Conservation (phyloP, 2,797 vertebrate species). For the Trachops cirrhosus region DNA sequence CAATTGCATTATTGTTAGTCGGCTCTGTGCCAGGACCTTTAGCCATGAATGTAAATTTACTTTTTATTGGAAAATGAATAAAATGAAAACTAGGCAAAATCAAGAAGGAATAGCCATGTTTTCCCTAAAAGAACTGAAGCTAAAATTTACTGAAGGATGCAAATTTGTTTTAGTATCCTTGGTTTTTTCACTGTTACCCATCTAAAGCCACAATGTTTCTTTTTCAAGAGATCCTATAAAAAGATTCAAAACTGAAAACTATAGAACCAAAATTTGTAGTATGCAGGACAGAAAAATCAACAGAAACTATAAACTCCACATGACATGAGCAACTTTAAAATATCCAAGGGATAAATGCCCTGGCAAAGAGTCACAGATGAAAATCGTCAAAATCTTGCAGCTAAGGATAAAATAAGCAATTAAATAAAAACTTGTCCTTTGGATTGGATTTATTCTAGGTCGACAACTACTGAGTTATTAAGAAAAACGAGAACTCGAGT, state of each 20-base stretch:
- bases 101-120: neutral
- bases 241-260: neutral
- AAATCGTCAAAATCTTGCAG: slow-evolving; percentile 35
- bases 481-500: slow-evolving; percentile 5
- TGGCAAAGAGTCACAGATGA: neutral
- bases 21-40: neutral
- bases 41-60: slow-evolving; percentile 33
- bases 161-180: neutral
- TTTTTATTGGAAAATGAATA: slow-evolving; percentile 45
- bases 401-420: slow-evolving; percentile 34
- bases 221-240: neutral
- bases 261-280: neutral
- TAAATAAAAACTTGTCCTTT: neutral
- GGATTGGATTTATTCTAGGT: slow-evolving; percentile 39
- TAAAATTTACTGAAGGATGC: neutral
- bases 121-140: neutral
- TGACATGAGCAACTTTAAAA: slow-evolving; percentile 19
- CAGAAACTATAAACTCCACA: neutral
- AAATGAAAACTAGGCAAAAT: neutral
- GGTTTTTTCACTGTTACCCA: neutral
- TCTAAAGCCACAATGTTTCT: neutral
- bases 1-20: slow-evolving; percentile 34
- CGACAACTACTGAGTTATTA: slow-evolving; percentile 27
- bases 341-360: neutral
- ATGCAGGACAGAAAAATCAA: neutral